phyloP scores from a whole-genome alignment of 2,113 vertebrate species.

The Isichthys henryi region DNA sequence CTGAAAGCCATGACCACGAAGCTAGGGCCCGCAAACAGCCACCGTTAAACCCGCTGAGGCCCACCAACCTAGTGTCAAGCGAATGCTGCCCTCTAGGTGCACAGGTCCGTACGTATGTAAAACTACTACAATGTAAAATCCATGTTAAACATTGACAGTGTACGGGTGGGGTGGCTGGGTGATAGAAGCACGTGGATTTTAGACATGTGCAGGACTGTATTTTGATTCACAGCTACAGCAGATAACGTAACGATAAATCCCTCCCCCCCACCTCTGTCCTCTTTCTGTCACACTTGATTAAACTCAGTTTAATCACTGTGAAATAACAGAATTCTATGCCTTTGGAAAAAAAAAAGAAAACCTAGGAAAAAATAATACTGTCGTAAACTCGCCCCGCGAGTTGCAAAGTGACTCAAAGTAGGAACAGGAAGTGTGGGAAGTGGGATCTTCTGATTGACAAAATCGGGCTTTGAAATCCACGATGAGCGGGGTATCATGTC shows the following conservation, averaged over 20 bases:
- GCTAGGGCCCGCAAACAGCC: background rate
- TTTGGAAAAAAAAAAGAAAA: conserved; percentile 35
- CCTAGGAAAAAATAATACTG: conserved; percentile 30
- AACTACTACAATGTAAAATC: background rate
- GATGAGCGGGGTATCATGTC: background rate
- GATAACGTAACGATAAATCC: background rate
- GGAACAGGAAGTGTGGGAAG: conserved; percentile 21
- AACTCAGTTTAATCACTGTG: conserved; percentile 59
- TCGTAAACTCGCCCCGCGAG: conserved; percentile 46
- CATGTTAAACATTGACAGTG: background rate
- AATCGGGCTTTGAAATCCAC: background rate
- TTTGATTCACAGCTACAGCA: background rate
- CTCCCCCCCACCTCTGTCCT: background rate
- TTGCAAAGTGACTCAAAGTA: conserved; percentile 33
- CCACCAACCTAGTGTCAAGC: background rate
- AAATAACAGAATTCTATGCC: conserved; percentile 51
- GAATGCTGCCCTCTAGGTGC: background rate
- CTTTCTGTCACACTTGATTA: conserved; percentile 55
- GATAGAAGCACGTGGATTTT: background rate
- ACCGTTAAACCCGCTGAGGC: background rate
- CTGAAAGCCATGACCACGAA: conserved; percentile 8
- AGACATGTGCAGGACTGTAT: background rate
- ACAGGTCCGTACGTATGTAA: background rate
- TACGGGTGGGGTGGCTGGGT: background rate
- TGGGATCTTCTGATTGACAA: background rate